A percentile compares a stretch with the other conserved stretches of the same genome.
phyloP scores from a whole-genome alignment of 1,140 invertebrate species.

The Neodiprion virginianus region DNA sequence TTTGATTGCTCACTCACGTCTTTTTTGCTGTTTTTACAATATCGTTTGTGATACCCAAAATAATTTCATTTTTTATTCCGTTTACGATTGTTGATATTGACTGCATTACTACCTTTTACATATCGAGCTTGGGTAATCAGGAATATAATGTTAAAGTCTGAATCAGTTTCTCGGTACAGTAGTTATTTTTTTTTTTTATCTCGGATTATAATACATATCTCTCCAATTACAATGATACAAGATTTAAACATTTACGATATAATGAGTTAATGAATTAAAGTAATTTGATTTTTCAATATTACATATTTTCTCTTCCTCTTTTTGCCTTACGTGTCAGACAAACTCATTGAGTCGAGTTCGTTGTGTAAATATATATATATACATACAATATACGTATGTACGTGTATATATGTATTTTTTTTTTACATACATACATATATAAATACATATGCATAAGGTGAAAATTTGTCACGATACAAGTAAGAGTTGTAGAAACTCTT shows the following conservation, averaged over 20 bases:
- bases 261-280: slow-evolving; percentile 51
- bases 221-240: slow-evolving; percentile 55
- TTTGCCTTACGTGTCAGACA: neutral
- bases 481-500: neutral
- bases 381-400: neutral
- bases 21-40: no score
- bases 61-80: no score
- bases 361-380: neutral
- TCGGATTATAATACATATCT: slow-evolving; percentile 50
- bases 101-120: no score
- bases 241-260: slow-evolving; percentile 58
- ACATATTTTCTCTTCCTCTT: slow-evolving; percentile 12
- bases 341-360: neutral
- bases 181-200: slow-evolving; percentile 46
- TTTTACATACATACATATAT: slow-evolving; percentile 8
- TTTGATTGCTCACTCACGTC: no score
- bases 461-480: slow-evolving; percentile 3
- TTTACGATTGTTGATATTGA: no score
- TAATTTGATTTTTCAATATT: slow-evolving; percentile 30
- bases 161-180: slow-evolving; percentile 18
- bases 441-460: neutral
- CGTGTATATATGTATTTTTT: neutral
- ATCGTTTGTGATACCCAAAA: no score
- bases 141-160: no score
- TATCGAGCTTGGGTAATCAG: no score